These are phyloP conservation scores for Brenthis daphne DNA, from an alignment of 2,888 invertebrate genomes.

Conservation along the genomic window DNA sequence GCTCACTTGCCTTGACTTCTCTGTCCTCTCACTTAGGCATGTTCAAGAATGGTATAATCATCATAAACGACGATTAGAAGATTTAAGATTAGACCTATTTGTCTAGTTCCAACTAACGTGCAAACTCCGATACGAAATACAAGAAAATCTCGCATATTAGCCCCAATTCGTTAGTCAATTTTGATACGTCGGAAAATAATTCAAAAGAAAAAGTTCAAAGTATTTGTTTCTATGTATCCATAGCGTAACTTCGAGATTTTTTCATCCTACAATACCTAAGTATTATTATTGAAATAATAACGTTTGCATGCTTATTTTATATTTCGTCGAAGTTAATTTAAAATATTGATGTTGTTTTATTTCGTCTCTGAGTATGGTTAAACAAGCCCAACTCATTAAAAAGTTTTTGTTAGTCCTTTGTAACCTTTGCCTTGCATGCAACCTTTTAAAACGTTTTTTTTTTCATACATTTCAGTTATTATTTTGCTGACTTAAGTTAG, in stretches of 20 bases:
- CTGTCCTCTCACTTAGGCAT: slow-evolving; percentile 50
- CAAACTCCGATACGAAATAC: neutral
- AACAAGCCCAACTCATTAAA: slow-evolving; percentile 21
- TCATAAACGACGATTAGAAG: too few species aligned
- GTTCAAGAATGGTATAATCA: slow-evolving; percentile 5
- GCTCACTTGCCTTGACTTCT: slow-evolving; percentile 77
- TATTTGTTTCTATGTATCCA: too few species aligned
- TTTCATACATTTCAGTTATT: neutral
- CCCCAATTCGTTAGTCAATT: neutral
- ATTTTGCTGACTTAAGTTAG: too few species aligned
- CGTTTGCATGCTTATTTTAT: neutral
- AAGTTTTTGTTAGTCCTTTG: slow-evolving; percentile 20
- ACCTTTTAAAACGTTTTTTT: neutral
- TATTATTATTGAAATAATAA: neutral
- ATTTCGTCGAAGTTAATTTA: slow-evolving; percentile 11
- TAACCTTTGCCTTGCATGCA: slow-evolving; percentile 6
- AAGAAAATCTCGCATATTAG: neutral
- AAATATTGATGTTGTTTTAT: slow-evolving; percentile 3
- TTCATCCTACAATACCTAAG: too few species aligned
- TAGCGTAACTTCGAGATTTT: too few species aligned
- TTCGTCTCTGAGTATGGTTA: slow-evolving; percentile 7
- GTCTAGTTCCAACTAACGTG: too few species aligned
- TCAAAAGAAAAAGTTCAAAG: too few species aligned
- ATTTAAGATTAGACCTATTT: too few species aligned
- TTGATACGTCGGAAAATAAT: neutral